These are phyloP conservation scores for Falco novaeseelandiae DNA, from an alignment of 2,797 vertebrate genomes.

Conservation along the genomic window DNA sequence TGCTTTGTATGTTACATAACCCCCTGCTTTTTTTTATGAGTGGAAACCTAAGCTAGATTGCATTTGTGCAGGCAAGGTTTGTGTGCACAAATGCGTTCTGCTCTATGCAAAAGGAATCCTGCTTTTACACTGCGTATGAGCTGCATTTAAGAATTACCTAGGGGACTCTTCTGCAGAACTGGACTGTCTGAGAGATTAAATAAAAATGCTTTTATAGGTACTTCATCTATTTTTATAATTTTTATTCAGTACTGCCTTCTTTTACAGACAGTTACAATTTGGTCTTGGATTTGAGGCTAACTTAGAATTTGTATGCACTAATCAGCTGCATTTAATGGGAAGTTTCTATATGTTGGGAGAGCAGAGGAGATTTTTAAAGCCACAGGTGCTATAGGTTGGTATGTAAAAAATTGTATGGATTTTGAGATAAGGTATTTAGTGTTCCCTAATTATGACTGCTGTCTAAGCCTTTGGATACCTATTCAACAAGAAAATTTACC, in stretches of 20 bases:
- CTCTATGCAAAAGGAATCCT: background rate
- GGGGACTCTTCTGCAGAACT: background rate
- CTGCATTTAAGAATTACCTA: background rate
- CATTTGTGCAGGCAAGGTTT: background rate
- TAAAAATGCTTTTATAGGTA: background rate
- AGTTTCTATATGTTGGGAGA: background rate
- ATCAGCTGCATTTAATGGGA: background rate
- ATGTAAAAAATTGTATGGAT: background rate
- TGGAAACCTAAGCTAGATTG: background rate
- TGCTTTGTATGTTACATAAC: background rate
- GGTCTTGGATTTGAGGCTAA: background rate
- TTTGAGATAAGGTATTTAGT: background rate
- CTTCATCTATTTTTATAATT: background rate
- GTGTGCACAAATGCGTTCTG: background rate
- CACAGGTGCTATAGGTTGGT: background rate
- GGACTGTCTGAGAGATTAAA: background rate
- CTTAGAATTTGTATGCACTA: background rate
- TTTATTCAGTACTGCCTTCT: background rate
- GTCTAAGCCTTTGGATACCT: background rate
- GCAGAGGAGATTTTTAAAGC: background rate
- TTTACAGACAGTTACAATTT: background rate
- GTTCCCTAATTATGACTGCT: background rate
- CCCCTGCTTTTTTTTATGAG: background rate
- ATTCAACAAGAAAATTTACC: background rate
- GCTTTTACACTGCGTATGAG: fast-evolving